These are phyloP conservation scores for human DNA, from an alignment of 2,113 vertebrate genomes.

Conservation along the genomic window GRCh38 chrX:107349501-107350000, in stretches of 20 bases:
- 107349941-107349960: neutral
- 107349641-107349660: constrained; percentile 26
- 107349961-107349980: constrained; percentile 42
- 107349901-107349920: constrained; percentile 48
- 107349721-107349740: neutral
- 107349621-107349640: constrained; percentile 33
- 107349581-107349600: constrained; percentile 55
- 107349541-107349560: constrained; percentile 59
- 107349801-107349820: constrained; percentile 37
- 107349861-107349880: constrained; percentile 72
- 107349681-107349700: neutral
- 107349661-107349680: constrained; percentile 12
- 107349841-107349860: constrained; percentile 72
- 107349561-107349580: constrained; percentile 38
- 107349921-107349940: constrained; percentile 47
- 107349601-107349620: constrained; percentile 1
- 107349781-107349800: constrained; percentile 51
- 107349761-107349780: neutral
- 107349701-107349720: neutral
- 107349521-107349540: constrained; percentile 43
- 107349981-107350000: neutral
- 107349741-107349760: neutral
- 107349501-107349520: neutral
- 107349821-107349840: constrained; percentile 63
- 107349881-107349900: constrained; percentile 21